These are phyloP conservation scores for Pegea sp. DNA, from an alignment of 23 tunicate species.

Conservation along the genomic window DNA sequence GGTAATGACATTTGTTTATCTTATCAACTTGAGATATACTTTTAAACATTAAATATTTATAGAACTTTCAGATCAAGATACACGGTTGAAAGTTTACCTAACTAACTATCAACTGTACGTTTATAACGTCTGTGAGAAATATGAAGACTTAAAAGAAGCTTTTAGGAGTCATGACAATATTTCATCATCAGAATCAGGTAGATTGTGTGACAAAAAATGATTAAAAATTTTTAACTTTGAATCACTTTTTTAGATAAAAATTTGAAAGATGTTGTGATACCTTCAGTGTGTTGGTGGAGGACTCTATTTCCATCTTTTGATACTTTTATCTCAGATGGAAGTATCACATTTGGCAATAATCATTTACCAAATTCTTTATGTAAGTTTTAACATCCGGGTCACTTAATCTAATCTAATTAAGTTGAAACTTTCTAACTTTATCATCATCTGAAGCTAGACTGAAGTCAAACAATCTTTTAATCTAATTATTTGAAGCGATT, in stretches of 20 bases:
- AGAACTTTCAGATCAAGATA: slow-evolving; percentile 66
- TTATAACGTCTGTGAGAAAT: not conserved
- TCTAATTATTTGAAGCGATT: no score
- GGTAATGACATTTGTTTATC: slow-evolving; percentile 18
- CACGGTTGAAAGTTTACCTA: slow-evolving; percentile 30
- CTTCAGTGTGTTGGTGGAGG: slow-evolving; percentile 62
- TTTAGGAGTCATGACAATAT: not conserved
- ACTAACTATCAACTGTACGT: not conserved
- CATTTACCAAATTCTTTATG: slow-evolving; percentile 44
- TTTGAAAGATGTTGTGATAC: no score
- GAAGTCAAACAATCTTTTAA: no score
- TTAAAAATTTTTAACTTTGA: not conserved
- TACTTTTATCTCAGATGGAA: slow-evolving; percentile 27
- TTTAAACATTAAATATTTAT: no score
- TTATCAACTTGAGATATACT: not conserved
- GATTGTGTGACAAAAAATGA: not conserved
- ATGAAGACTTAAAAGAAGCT: not conserved
- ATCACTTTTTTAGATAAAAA: not conserved
- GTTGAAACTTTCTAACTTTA: no score
- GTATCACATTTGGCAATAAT: slow-evolving; percentile 35
- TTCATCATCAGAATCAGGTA: not conserved
- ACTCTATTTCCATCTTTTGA: slow-evolving; percentile 67
- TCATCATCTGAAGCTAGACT: no score
- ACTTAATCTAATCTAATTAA: not conserved
- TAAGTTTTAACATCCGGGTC: slow-evolving; percentile 2